Evolutionary conservation across 1,140 invertebrate species (phyloP).

Genomic region (Ridgeia piscesae): DNA sequence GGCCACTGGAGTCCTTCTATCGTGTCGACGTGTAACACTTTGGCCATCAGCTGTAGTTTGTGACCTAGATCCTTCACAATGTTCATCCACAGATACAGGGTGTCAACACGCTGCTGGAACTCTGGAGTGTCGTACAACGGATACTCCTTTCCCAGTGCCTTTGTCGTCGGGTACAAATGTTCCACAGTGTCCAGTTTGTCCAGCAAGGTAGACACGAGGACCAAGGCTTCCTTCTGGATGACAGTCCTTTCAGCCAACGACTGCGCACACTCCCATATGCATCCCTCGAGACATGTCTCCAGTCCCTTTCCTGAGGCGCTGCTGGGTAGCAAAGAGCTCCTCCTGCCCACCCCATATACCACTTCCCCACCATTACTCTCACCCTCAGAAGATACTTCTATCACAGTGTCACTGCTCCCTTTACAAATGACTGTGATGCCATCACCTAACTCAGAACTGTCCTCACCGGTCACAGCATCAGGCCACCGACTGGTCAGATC

Average conservation of each 20-base stretch:
- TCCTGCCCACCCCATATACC: not conserved
- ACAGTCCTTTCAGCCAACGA: constrained; percentile 23
- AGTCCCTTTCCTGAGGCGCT: not conserved
- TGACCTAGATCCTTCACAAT: constrained; percentile 80
- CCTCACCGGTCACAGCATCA: not conserved
- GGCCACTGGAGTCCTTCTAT: constrained; percentile 55
- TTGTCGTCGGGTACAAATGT: constrained; percentile 80
- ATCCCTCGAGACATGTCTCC: constrained; percentile 7
- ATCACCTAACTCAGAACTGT: not conserved
- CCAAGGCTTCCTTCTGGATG: constrained; percentile 65
- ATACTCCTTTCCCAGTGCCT: constrained; percentile 73
- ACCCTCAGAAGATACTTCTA: not conserved
- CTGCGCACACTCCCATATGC: not conserved
- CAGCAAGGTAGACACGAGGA: constrained; percentile 72
- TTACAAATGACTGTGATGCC: not conserved
- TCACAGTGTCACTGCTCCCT: not conserved
- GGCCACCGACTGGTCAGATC: constrained; percentile 12
- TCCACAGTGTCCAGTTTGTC: constrained; percentile 73
- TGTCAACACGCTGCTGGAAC: constrained; percentile 71
- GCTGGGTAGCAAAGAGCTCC: not conserved
- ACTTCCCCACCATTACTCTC: not conserved
- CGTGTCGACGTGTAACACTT: constrained; percentile 67
- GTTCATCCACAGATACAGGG: constrained; percentile 88
- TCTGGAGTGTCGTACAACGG: constrained; percentile 69
- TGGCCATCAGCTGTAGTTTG: constrained; percentile 76